Percentiles rank a stretch among this genome's conserved stretches.
phyloP scores from a whole-genome alignment of 2,888 invertebrate genomes.

The Apamea sordens region DNA sequence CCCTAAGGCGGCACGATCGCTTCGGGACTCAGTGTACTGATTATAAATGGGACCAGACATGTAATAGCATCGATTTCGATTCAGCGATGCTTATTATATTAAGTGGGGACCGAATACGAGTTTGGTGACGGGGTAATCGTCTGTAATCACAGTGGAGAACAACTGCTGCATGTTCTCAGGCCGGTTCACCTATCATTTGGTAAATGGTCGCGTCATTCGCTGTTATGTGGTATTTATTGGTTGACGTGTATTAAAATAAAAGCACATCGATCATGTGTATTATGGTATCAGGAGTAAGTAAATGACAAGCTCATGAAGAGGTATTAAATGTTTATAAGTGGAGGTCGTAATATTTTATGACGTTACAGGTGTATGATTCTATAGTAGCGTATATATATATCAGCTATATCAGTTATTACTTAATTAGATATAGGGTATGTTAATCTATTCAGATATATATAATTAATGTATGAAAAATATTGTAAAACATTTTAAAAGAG shows the following conservation, averaged over 20 bases:
- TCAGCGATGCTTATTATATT: constrained; percentile 89
- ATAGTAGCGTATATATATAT: neutral
- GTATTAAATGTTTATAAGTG: constrained; percentile 20
- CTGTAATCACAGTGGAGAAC: constrained; percentile 83
- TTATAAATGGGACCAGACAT: constrained; percentile 88
- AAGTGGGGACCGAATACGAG: constrained; percentile 87
- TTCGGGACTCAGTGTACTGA: constrained; percentile 83
- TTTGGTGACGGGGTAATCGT: constrained; percentile 88
- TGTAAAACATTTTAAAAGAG: no score
- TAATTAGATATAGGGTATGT: constrained; percentile 3
- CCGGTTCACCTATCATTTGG: constrained; percentile 65
- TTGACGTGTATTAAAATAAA: constrained; percentile 57
- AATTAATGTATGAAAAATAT: no score
- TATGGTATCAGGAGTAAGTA: constrained; percentile 42
- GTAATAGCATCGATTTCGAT: constrained; percentile 89
- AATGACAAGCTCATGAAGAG: constrained; percentile 22
- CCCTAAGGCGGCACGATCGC: constrained; percentile 77
- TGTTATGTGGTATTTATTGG: constrained; percentile 70
- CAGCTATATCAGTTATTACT: neutral
- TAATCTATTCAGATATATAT: no score
- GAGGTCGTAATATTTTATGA: neutral
- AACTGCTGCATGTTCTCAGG: constrained; percentile 70
- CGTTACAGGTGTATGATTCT: neutral
- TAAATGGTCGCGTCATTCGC: constrained; percentile 75
- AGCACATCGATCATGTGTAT: constrained; percentile 56